Conservation (phyloP, 2,113 vertebrate genomes). For the Strix aluco region DNA sequence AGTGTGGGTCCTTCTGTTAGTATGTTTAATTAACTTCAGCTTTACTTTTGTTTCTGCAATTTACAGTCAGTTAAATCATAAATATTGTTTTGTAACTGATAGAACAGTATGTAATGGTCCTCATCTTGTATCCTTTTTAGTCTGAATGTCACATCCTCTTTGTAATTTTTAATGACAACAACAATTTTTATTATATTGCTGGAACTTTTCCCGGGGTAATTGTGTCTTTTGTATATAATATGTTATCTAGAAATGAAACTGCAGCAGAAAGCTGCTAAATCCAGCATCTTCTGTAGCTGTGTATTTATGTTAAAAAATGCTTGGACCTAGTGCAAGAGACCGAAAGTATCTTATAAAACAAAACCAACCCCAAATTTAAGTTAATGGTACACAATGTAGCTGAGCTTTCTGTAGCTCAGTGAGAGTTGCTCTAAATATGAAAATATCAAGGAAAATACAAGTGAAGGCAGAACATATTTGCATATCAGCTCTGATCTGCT, state of each 20-base stretch:
- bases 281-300: neutral
- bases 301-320: neutral
- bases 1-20: neutral
- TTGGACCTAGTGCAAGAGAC: neutral
- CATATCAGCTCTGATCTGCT: neutral
- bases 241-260: neutral
- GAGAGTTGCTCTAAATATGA: neutral
- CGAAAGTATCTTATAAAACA: neutral
- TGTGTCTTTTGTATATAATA: neutral
- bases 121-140: neutral
- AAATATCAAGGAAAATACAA: neutral
- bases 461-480: neutral
- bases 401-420: neutral
- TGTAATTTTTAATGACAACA: constrained; percentile 31
- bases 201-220: constrained; percentile 14
- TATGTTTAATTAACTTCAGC: neutral
- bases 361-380: neutral
- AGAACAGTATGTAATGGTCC: neutral
- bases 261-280: constrained; percentile 3
- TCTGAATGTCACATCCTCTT: neutral
- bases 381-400: neutral
- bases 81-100: neutral
- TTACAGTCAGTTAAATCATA: constrained; percentile 13
- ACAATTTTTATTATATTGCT: constrained; percentile 1
- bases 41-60: neutral